A percentile compares a stretch with the other conserved stretches of the same genome.
These are phyloP conservation scores for Agapostemon virescens DNA, from an alignment of 2,888 invertebrate species.

Conservation along the genomic window DNA sequence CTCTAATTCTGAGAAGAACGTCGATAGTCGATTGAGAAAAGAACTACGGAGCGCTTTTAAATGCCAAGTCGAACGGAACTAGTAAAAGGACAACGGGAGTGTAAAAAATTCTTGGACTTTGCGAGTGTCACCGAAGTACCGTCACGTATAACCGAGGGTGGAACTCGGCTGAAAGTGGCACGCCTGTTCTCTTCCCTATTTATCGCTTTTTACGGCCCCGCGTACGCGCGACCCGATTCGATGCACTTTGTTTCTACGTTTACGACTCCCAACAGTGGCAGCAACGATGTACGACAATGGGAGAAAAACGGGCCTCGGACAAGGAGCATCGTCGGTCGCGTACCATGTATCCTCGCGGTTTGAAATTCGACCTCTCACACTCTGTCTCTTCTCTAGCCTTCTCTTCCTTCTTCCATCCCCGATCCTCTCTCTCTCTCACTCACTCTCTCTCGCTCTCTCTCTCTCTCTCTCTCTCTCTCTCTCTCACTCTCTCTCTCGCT, in stretches of 20 bases:
- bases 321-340: slow-evolving; percentile 34
- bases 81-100: background rate
- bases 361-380: slow-evolving; percentile 32
- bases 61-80: background rate
- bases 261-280: slow-evolving; percentile 39
- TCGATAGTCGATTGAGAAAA: background rate
- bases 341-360: slow-evolving; percentile 31
- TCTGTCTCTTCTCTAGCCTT: background rate
- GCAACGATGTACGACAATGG: slow-evolving; percentile 35
- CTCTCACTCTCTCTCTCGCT: background rate
- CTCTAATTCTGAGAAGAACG: background rate
- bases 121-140: background rate
- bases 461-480: background rate
- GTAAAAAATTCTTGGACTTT: slow-evolving; percentile 1
- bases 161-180: background rate
- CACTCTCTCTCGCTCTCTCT: too few species aligned
- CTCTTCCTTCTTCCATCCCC: background rate
- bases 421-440: background rate
- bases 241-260: slow-evolving; percentile 47
- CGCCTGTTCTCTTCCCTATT: slow-evolving; percentile 27
- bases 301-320: slow-evolving; percentile 31
- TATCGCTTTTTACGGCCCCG: slow-evolving; percentile 41
- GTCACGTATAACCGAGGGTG: background rate
- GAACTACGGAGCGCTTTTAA: background rate
- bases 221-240: slow-evolving; percentile 41